Percentiles rank a stretch among this genome's conserved stretches.
These are phyloP conservation scores for Antrozous pallidus DNA, from an alignment of 2,797 vertebrate genomes.

Conservation along the genomic window DNA sequence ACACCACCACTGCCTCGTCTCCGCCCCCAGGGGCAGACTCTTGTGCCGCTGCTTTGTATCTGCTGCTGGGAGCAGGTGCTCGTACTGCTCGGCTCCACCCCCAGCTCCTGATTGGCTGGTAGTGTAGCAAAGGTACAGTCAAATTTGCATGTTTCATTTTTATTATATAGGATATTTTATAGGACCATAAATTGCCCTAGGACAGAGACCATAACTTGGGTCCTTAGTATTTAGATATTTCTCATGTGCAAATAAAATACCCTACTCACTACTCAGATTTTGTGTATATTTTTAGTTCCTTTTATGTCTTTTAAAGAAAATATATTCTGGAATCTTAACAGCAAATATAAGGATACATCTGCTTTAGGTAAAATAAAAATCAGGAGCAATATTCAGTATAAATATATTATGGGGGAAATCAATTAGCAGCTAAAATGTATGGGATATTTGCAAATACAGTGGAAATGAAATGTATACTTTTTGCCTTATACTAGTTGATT, in stretches of 20 bases:
- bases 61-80: no score
- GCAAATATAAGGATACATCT: not conserved
- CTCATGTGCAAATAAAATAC: not conserved
- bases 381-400: not conserved
- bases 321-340: not conserved
- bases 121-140: no score
- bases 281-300: not conserved
- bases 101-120: no score
- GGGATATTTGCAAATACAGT: not conserved
- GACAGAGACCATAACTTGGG: not conserved
- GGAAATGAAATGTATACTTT: not conserved
- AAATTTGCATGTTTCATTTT: no score
- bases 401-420: not conserved
- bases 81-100: no score
- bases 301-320: constrained; percentile 5
- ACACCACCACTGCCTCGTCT: no score
- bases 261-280: not conserved
- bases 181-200: not conserved
- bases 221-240: not conserved
- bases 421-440: not conserved
- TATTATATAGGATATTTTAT: no score
- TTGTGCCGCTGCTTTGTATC: no score
- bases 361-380: not conserved
- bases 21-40: no score
- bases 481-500: not conserved